A percentile compares a stretch with the other conserved stretches of the same genome.
Conservation (phyloP, 2,113 vertebrate genomes). For the Phaetusa simplex region DNA sequence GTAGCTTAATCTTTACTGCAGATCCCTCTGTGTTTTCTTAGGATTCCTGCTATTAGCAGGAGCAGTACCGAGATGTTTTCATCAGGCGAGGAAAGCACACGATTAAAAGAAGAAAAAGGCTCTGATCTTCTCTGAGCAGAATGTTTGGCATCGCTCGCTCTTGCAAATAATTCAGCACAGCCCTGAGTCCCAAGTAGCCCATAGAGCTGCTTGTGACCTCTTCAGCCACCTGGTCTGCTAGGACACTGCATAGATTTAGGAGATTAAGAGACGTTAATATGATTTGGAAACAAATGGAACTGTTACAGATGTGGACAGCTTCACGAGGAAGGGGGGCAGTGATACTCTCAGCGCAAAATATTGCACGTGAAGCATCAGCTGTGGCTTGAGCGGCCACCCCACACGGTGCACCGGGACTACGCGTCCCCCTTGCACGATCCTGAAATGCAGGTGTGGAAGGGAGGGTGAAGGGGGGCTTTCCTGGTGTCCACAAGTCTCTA, state of each 20-base stretch:
- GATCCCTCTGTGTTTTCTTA: neutral
- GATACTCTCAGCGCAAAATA: neutral
- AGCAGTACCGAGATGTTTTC: neutral
- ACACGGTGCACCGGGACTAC: accelerated
- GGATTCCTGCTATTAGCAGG: neutral
- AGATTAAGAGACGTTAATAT: neutral
- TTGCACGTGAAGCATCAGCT: neutral
- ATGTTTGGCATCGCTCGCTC: neutral
- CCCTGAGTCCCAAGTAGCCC: neutral
- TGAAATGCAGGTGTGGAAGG: neutral
- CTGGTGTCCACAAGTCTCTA: neutral
- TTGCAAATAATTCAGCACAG: neutral
- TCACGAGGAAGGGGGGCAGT: neutral
- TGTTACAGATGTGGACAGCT: neutral
- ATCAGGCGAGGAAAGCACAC: neutral
- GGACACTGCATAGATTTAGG: neutral
- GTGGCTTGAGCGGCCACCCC: accelerated
- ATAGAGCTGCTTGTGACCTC: neutral
- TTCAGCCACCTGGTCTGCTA: neutral
- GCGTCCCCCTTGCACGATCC: accelerated
- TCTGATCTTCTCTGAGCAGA: neutral
- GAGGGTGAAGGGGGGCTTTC: neutral
- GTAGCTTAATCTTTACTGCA: neutral
- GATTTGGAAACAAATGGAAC: neutral
- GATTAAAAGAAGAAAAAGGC: neutral